Evolutionary conservation across 2,888 invertebrate genomes (phyloP).

Genomic region (Meta bourneti): DNA sequence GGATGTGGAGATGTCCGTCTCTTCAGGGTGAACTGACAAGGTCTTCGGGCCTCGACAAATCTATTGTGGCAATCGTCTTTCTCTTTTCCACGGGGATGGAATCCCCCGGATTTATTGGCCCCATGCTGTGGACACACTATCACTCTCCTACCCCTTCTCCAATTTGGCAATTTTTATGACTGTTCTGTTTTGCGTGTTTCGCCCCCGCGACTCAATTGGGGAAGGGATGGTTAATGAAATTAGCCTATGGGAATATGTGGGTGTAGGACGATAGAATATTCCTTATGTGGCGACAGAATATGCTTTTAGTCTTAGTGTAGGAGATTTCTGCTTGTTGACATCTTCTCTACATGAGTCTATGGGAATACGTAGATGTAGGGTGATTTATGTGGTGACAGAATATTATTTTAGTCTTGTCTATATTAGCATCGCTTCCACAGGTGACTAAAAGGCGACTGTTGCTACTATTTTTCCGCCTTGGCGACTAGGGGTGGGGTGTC

Average conservation of each 20-base stretch:
- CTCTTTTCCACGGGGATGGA: constrained; percentile 5
- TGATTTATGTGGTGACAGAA: too few relatives aligned
- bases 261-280: not conserved
- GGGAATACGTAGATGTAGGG: too few relatives aligned
- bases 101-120: constrained; percentile 14
- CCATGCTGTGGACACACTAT: not conserved
- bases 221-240: not conserved
- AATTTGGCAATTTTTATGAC: constrained; percentile 23
- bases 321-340: too few relatives aligned
- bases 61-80: constrained; percentile 40
- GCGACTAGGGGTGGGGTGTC: too few relatives aligned
- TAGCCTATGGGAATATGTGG: not conserved
- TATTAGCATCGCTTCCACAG: too few relatives aligned
- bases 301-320: too few relatives aligned
- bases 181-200: not conserved
- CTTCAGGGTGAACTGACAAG: constrained; percentile 25
- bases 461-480: too few relatives aligned
- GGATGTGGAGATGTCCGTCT: constrained; percentile 57
- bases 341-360: too few relatives aligned
- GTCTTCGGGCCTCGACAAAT: constrained; percentile 49
- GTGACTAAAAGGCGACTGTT: too few relatives aligned
- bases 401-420: too few relatives aligned
- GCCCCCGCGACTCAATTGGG: not conserved
- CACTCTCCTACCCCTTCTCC: not conserved
- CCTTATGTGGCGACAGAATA: too few relatives aligned